Conservation (phyloP, 2,888 invertebrate species). For the Aspidiotus rigidus region DNA sequence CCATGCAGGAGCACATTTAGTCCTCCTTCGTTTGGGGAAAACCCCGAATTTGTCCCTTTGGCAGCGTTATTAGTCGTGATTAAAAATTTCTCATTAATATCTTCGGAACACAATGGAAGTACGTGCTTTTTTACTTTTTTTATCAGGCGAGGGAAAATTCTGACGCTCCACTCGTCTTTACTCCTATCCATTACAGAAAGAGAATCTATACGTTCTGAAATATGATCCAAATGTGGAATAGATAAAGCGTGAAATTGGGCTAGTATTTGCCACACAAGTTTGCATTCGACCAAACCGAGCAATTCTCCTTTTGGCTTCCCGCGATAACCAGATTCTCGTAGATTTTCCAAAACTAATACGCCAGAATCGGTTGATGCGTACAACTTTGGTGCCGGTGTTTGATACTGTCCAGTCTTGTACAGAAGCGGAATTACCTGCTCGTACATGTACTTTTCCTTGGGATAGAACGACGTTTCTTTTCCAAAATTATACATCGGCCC, state of each 20-base stretch:
- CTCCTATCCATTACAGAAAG: no score
- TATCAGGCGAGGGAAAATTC: no score
- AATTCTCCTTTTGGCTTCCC: not conserved
- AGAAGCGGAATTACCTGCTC: not conserved
- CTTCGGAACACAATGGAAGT: no score
- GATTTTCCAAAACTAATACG: not conserved
- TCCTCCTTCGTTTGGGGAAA: not conserved
- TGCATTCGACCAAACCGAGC: no score
- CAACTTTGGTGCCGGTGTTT: not conserved
- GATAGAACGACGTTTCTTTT: not conserved
- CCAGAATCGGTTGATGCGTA: not conserved
- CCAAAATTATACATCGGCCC: no score
- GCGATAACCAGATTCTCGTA: not conserved
- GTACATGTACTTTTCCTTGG: conserved; percentile 3
- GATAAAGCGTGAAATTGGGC: not conserved
- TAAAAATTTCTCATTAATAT: no score
- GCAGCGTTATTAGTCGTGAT: no score
- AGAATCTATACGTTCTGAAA: no score
- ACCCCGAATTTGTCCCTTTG: no score
- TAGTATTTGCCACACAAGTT: not conserved
- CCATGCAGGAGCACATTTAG: not conserved
- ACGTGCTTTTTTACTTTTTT: no score
- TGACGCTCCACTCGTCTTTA: no score
- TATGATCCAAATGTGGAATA: no score
- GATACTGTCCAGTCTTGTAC: not conserved